phyloP scores from a whole-genome alignment of 2,797 vertebrate species.

The Darevskia nairensis region DNA sequence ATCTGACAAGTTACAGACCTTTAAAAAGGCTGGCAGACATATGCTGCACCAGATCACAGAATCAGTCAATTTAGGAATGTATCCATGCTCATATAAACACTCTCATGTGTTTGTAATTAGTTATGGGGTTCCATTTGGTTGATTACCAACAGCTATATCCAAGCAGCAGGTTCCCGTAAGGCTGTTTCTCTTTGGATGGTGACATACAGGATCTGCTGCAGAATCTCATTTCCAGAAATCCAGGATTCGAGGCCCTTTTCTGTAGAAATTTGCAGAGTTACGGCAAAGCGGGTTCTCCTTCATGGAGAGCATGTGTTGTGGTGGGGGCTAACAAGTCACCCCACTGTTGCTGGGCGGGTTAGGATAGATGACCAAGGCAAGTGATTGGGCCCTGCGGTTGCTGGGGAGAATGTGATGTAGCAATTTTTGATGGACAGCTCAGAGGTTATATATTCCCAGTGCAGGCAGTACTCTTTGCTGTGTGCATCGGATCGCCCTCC shows the following conservation, averaged over 20 bases:
- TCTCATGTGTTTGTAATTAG: constrained; percentile 74
- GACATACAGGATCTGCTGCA: not conserved
- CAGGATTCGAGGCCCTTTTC: not conserved
- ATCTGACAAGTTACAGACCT: constrained; percentile 64
- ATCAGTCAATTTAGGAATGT: constrained; percentile 57
- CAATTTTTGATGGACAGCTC: too few relatives aligned
- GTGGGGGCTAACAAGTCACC: too few relatives aligned
- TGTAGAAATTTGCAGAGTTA: not conserved
- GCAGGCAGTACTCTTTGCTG: too few relatives aligned
- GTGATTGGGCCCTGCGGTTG: too few relatives aligned
- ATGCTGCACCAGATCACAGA: constrained; percentile 56
- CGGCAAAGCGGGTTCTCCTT: too few relatives aligned
- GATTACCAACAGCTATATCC: constrained; percentile 61
- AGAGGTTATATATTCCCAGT: too few relatives aligned
- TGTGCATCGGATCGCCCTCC: too few relatives aligned
- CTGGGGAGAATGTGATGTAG: too few relatives aligned
- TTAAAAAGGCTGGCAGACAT: constrained; percentile 56
- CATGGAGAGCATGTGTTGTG: too few relatives aligned
- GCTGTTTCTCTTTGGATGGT: not conserved
- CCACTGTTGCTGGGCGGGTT: too few relatives aligned
- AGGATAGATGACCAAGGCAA: too few relatives aligned
- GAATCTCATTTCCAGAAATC: not conserved
- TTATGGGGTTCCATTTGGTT: constrained; percentile 53
- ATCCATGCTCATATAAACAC: constrained; percentile 64
- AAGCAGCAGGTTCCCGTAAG: not conserved